Evolutionary conservation across 1,140 invertebrate genomes (phyloP), one percentile per base, ranked within the genome.

Genomic region (Paralvinella palmiformis): DNA sequence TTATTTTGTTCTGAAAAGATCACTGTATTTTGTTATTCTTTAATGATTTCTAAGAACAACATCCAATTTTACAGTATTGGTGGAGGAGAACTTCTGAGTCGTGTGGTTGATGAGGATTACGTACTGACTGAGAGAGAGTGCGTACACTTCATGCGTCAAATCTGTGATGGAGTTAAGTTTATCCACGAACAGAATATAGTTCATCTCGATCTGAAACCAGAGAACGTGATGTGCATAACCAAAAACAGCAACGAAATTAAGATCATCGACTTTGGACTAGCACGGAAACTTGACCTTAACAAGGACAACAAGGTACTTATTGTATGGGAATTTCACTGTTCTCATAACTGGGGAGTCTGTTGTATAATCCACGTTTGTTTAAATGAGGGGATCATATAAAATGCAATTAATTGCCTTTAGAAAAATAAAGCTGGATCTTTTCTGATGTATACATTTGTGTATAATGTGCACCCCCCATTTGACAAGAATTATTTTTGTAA

Each of bases 211-310:
- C 87, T 99, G 82, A 99, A 99, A 71, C 97, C 97, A 69, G 97
- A 99, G 84, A 99, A 99, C 84, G 99, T 99, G 81, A 86, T 99
- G 73, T 86, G 99, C 78, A 98, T 96, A 85, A 98, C 98, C 86
- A 94, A 96, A 58, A 98, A 98, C 83, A 85, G 95, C 81, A 98
- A 92, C 81, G 95, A 96, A 72, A 99, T 99, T 82, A 99, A 99
- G 85, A 98, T 99, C 81, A 94, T 98, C 71, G 96, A 98, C 84
- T 98, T 98, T 86, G 96, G 95, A 88, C 64, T 89, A 91, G 48
- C 62, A 17, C 52, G 61, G 20, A 63, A 41, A 29, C 64, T 24
- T 22, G 62, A 67, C 44, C 56, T 33, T 17, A 52, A 37, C 27
- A 44, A 58, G 36, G 31, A 31, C 17, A 44, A 58, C 44, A 61